Percentiles rank a stretch among this genome's conserved stretches.
phyloP scores from a whole-genome alignment of 2,888 invertebrate species.

The Neoascia interrupta region DNA sequence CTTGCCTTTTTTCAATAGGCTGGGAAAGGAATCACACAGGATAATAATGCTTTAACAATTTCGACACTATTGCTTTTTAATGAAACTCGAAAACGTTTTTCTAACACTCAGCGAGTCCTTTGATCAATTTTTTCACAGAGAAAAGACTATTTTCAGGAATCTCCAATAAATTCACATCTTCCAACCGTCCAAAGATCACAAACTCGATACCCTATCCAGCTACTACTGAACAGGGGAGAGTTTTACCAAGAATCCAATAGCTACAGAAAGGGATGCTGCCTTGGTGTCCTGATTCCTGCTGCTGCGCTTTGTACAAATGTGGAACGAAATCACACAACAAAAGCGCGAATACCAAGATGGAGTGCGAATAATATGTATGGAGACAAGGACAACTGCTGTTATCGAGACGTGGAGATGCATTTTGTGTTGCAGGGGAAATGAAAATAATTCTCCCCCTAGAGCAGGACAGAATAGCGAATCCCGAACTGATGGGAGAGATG shows the following conservation, averaged over 20 bases:
- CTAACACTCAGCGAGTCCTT: neutral
- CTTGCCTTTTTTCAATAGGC: neutral
- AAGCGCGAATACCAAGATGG: too few species aligned
- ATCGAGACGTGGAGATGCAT: slow-evolving; percentile 48
- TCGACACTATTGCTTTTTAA: too few species aligned
- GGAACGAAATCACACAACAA: slow-evolving; percentile 50
- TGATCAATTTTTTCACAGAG: neutral
- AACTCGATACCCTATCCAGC: slow-evolving; percentile 78
- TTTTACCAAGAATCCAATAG: slow-evolving; percentile 66
- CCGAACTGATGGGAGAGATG: too few species aligned
- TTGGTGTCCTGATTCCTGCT: slow-evolving; percentile 66
- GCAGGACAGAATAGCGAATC: slow-evolving; percentile 41
- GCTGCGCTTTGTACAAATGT: slow-evolving; percentile 65
- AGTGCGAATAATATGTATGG: slow-evolving; percentile 8
- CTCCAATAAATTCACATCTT: slow-evolving; percentile 38
- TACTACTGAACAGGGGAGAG: slow-evolving; percentile 76
- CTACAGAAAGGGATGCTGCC: slow-evolving; percentile 67
- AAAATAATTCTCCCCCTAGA: slow-evolving; percentile 29
- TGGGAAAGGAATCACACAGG: neutral
- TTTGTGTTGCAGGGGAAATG: slow-evolving; percentile 52
- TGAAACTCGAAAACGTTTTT: slow-evolving; percentile 24
- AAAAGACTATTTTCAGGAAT: neutral
- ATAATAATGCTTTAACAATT: too few species aligned
- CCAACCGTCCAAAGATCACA: slow-evolving; percentile 66
- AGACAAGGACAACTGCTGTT: slow-evolving; percentile 63